phyloP scores from a whole-genome alignment of 2,797 vertebrate genomes.

The Eidolon dupreanum region DNA sequence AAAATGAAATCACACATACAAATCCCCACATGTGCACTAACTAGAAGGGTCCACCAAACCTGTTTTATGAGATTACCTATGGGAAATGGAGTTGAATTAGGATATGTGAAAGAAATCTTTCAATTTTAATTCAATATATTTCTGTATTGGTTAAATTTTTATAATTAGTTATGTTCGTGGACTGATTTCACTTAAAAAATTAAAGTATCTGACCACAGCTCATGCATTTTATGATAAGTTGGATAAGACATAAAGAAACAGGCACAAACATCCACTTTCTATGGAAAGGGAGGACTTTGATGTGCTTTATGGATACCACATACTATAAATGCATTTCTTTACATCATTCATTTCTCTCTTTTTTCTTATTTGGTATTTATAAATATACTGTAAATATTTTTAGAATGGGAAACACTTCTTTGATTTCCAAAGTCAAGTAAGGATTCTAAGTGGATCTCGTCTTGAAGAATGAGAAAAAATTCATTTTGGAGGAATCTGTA shows the following conservation, averaged over 20 bases:
- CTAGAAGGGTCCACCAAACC: background rate
- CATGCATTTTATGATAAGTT: background rate
- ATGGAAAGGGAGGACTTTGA: background rate
- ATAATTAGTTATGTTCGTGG: background rate
- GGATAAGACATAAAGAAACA: background rate
- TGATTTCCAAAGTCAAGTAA: background rate
- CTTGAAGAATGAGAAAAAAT: background rate
- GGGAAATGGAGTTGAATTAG: background rate
- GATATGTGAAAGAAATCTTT: background rate
- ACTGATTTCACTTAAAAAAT: background rate
- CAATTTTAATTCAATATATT: background rate
- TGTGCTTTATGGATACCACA: background rate
- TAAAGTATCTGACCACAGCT: background rate
- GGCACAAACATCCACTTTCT: background rate
- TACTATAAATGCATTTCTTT: background rate
- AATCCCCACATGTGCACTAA: accelerated
- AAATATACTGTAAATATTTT: background rate
- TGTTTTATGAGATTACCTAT: background rate
- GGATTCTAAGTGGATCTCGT: background rate
- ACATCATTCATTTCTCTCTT: background rate
- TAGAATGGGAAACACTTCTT: background rate
- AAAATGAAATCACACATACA: background rate
- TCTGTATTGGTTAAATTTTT: background rate
- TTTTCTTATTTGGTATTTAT: background rate
- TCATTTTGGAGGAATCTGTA: background rate